Percentiles rank a stretch among this genome's conserved stretches.
Evolutionary conservation across 1,140 invertebrate species (phyloP).

Genomic region (Lutraria rhynchaena): DNA sequence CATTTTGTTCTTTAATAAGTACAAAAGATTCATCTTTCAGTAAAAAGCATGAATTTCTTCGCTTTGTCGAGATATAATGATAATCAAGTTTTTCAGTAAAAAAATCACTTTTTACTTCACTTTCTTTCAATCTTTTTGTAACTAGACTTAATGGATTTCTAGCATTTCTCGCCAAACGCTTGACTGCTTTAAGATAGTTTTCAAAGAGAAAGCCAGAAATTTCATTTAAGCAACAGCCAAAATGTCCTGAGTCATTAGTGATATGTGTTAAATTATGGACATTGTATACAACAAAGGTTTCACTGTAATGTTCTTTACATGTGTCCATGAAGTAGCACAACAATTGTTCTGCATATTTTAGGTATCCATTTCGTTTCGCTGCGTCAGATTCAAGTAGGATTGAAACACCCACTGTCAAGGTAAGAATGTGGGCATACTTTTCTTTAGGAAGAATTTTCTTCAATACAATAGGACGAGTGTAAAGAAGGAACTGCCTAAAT

Average conservation of each 20-base stretch:
- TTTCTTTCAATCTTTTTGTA: conserved; percentile 68
- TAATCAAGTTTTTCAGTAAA: neutral
- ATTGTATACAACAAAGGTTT: conserved; percentile 79
- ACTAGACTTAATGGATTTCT: conserved; percentile 70
- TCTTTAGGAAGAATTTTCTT: conserved; percentile 72
- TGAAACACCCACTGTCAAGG: conserved; percentile 76
- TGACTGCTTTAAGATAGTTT: conserved; percentile 80
- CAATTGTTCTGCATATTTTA: conserved; percentile 72
- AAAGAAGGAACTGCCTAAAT: conserved; percentile 82
- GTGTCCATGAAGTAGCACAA: conserved; percentile 75
- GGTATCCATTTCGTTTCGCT: neutral
- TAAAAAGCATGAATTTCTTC: conserved; percentile 41
- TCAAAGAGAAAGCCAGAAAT: conserved; percentile 82
- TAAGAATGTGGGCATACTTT: conserved; percentile 81
- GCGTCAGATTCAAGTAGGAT: conserved; percentile 31
- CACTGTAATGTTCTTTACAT: conserved; percentile 72
- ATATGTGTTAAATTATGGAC: conserved; percentile 81
- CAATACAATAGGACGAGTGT: conserved; percentile 80
- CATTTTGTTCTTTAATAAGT: conserved; percentile 21
- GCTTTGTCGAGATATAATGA: conserved; percentile 11
- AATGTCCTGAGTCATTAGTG: conserved; percentile 78
- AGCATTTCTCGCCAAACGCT: conserved; percentile 70
- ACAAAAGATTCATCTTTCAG: conserved; percentile 21
- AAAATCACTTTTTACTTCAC: neutral
- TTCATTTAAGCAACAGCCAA: conserved; percentile 78